A percentile compares a stretch with the other conserved stretches of the same genome.
Conservation (phyloP, 2,113 vertebrate species). For the Coryphaenoides rupestris region DNA sequence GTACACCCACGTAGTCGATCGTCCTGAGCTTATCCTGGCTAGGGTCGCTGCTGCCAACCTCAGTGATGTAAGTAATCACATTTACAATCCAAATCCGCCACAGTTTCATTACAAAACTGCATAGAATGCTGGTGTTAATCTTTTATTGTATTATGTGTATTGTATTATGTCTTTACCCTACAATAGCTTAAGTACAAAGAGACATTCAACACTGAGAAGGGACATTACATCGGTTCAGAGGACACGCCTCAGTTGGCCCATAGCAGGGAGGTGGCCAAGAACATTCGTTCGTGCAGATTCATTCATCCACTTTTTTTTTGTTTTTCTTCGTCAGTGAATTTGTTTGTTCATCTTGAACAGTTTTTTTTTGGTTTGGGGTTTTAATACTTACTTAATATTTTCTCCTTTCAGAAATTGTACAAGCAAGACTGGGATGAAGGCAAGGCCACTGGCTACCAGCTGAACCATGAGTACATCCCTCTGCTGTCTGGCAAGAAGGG, state of each 20-base stretch:
- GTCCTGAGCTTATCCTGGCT: constrained; percentile 85
- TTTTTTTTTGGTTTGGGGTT: too few species aligned
- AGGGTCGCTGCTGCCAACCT: constrained; percentile 85
- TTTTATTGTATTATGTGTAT: neutral
- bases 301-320: neutral
- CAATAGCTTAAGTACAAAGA: constrained; percentile 94
- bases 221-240: constrained; percentile 87
- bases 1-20: constrained; percentile 84
- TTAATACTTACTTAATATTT: neutral
- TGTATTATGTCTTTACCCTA: constrained; percentile 4
- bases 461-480: constrained; percentile 86
- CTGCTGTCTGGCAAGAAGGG: constrained; percentile 81
- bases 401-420: constrained; percentile 81
- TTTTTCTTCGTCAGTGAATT: neutral
- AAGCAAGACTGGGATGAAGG: constrained; percentile 82
- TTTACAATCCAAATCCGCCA: too few species aligned
- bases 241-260: constrained; percentile 89
- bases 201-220: constrained; percentile 90
- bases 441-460: constrained; percentile 85
- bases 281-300: constrained; percentile 62
- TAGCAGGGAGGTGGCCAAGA: constrained; percentile 82
- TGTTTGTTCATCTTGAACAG: neutral
- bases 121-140: neutral
- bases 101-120: neutral
- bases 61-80: constrained; percentile 84